Evolutionary conservation across 2,113 vertebrate genomes (phyloP), one percentile per base, ranked within the genome.

Genomic region (Megalops atlanticus): DNA sequence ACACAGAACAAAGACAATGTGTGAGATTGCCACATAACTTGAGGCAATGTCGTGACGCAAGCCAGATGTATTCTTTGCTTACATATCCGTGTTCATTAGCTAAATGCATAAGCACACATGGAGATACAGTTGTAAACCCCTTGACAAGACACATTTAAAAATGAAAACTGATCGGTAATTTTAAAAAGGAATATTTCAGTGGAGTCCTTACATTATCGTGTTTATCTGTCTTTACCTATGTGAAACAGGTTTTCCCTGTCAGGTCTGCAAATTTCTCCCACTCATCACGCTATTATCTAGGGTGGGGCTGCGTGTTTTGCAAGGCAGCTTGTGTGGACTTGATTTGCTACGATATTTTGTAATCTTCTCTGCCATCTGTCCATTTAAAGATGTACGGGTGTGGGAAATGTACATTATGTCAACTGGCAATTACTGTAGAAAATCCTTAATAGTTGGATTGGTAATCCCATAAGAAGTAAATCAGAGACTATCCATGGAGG

Each of bases 161-260:
- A n/a, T 10, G 31, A 64, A 64, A 58, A 58, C n/a, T 27, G 58
- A 64, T 27, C 58, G 11, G 58, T 64, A 31, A 64, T 64, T n/a
- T n/a, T n/a, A n/a, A 64, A 24, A 64, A 64, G 1, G n/a, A 27
- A n/a, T 31, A 27, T 27, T 27, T 64, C 58, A 27, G 31, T 64
- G 27, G 58, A 64, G 58, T 64, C 58, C 58, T 64, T 64, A 24
- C 58, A 64, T 52, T 21, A 77, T 76, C 74, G 27, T n/a, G 16
- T 76, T 43, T 41, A 41, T 31, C 45, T 74, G 75, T 81, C 72
- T 80, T 85, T 70, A 49, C 15, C 24, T 64, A 21, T 76, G 73
- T 81, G 80, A 90, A 94, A 92, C 92, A 16, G 88, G 92, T 94
- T 93, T 88, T 85, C 93, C 92, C 88, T 89, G 91, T 93, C 90